phyloP scores from a whole-genome alignment of 2,888 invertebrate genomes.

The Nymphalis c-album region DNA sequence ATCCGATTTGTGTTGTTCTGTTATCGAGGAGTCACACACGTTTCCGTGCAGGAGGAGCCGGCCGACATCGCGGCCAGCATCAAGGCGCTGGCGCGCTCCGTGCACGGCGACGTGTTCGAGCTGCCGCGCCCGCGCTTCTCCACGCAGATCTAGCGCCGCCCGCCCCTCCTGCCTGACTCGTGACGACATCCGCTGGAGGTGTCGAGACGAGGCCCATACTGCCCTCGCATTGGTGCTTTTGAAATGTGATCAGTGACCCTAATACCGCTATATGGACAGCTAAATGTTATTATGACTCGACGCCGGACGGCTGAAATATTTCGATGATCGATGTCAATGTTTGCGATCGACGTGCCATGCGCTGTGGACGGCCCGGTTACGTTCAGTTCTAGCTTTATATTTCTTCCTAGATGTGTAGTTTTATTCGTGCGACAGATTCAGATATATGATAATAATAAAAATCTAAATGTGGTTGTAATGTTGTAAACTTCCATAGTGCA shows the following conservation, averaged over 20 bases:
- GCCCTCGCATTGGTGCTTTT: slow-evolving; percentile 66
- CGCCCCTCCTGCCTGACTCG: too few relatives aligned
- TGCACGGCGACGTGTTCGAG: slow-evolving; percentile 94
- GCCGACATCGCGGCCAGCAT: slow-evolving; percentile 95
- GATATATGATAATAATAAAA: slow-evolving; percentile 15
- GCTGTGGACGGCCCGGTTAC: slow-evolving; percentile 13
- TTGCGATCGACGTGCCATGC: slow-evolving; percentile 22
- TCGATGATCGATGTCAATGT: background rate
- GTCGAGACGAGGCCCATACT: slow-evolving; percentile 39
- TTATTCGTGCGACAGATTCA: slow-evolving; percentile 30
- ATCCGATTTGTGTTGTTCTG: too few relatives aligned
- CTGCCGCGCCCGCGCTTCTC: slow-evolving; percentile 92
- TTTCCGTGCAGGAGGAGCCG: slow-evolving; percentile 76
- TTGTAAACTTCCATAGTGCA: slow-evolving; percentile 32
- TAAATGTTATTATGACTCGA: slow-evolving; percentile 12
- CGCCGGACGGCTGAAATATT: slow-evolving; percentile 6
- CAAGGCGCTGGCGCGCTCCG: slow-evolving; percentile 94
- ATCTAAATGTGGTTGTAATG: slow-evolving; percentile 31
- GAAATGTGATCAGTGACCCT: slow-evolving; percentile 72
- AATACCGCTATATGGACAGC: slow-evolving; percentile 37
- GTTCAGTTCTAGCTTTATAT: slow-evolving; percentile 21
- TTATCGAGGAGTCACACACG: too few relatives aligned
- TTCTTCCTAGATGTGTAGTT: slow-evolving; percentile 17
- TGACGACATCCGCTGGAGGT: slow-evolving; percentile 6
- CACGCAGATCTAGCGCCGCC: slow-evolving; percentile 86